phyloP scores from a whole-genome alignment of 1,140 invertebrate species.

The Onthophagus taurus region DNA sequence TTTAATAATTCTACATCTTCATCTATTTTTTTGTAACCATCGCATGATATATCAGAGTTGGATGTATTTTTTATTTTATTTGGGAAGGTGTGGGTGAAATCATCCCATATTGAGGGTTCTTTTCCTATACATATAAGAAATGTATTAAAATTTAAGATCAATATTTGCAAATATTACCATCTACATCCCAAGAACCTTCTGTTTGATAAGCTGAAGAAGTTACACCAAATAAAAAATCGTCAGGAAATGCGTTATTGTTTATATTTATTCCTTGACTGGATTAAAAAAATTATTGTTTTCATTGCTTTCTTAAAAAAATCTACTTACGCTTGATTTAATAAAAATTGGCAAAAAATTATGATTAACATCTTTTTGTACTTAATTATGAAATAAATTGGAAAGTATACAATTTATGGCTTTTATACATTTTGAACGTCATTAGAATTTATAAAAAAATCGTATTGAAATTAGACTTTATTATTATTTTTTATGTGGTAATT shows the following conservation, averaged over 20 bases:
- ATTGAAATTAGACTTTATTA: too few species aligned
- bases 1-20: slow-evolving; percentile 43
- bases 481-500: too few species aligned
- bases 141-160: too few species aligned
- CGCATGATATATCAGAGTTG: slow-evolving; percentile 46
- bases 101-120: slow-evolving; percentile 48
- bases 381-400: too few species aligned
- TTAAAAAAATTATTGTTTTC: background rate
- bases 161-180: slow-evolving; percentile 14
- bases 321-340: too few species aligned
- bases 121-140: too few species aligned
- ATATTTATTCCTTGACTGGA: background rate
- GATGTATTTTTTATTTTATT: slow-evolving; percentile 41
- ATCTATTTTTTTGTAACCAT: slow-evolving; percentile 48
- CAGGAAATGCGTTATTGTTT: slow-evolving; percentile 30
- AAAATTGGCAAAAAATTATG: too few species aligned
- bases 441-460: too few species aligned
- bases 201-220: slow-evolving; percentile 35
- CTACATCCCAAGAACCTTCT: slow-evolving; percentile 38
- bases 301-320: slow-evolving; percentile 1
- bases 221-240: slow-evolving; percentile 28
- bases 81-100: slow-evolving; percentile 42
- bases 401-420: too few species aligned
- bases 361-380: too few species aligned
- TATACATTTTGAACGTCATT: too few species aligned